Evolutionary conservation across 2,888 invertebrate species (phyloP), one percentile per base, ranked within the genome.

Genomic region (Hypolimnas misippus): DNA sequence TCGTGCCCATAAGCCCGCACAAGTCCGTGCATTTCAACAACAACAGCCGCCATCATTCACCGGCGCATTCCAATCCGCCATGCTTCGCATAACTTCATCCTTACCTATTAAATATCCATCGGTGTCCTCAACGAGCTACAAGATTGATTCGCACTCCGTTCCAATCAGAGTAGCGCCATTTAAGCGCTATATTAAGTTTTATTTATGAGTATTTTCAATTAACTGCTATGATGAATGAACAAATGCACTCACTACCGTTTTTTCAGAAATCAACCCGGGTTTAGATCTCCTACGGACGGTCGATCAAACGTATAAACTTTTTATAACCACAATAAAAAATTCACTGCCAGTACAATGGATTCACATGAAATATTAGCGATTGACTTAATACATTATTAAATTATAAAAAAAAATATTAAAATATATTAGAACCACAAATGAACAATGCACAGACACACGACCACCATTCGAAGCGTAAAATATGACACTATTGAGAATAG

Each of bases 41-140:
- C 75, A 76, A 74, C 67, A 73, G 59, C 65, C 69, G 68, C 69
- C 72, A 70, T 69, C 67, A 65, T 63, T 63, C 64, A 68, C 79
- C 78, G 79, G 77, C 74, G 75, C 79, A 83, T 79, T 81, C 76
- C 73, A 69, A 65, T 72, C 70, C 68, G 69, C 70, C 72, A 76
- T 76, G 73, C 67, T 70, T 70, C 61, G 57, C 63, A 61, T 58
- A 69, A 58, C 65, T 68, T 69, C 65, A 66, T 66, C 62, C 74
- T 77, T 82, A 87, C 88, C 87, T 88, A 78, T 68, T 84, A 87
- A 73, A 81, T 77, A 79, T 82, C 87, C 89, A 89, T 89, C 71
- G 80, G 79, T 69, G 70, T 70, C 70, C 66, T 66, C 52, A 61
- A 50, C 46, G 40, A 50, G 49, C 31, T 59, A 58, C 42, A 61